Base-by-base conservation (phyloP, 2,888 invertebrate genomes). In the Lamellibrachia columna region DNA sequence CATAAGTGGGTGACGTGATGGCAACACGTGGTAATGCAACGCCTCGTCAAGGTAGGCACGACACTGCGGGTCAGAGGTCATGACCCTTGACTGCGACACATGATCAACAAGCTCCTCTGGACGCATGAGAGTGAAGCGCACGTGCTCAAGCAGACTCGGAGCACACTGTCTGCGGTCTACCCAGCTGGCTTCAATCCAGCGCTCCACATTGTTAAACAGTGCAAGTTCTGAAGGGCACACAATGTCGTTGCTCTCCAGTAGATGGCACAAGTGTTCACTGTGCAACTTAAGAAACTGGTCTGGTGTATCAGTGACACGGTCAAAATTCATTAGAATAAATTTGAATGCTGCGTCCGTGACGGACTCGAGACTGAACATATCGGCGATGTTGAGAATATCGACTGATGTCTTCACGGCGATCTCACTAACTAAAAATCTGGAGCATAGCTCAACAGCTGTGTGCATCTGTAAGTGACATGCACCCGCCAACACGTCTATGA, bases 401-500 rank as follows among this genome's bases (percentile, higher is more conserved):
- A 93, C 92, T 52, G 92, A 92, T 3, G 93, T 93, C 91, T 92
- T 91, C 11, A 40, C 40, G 90, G 28, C 52, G 90, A 93, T 93
- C 60, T 93, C 93, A 28, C 91, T 92, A n/a, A 93, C 53, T 22
- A 93, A 91, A 40, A 93, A 93, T 75, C 92, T 92, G n/a, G 90
- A 91, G 28, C 92, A 93, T 4, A 93, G 92, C 52, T 93, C 92
- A 7, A 93, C 91, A 53, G 93, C 93, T 15, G 92, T 40, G 7
- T 90, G 40, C 92, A 93, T 93, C 90, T 93, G 93, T 52, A 93
- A 75, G 91, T 93, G 93, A 75, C 93, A 93, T 15, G 93, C 92
- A n/a, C 92, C 93, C 1, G 92, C 92, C 55, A 93, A 90, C 9
- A 93, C 91, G 11, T 93, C 93, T 53, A 92, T 91, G 15, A 93